Percentiles rank a stretch among this genome's conserved stretches.
Evolutionary conservation across 2,113 vertebrate species (phyloP).

Genomic region (Oriolus oriolus): DNA sequence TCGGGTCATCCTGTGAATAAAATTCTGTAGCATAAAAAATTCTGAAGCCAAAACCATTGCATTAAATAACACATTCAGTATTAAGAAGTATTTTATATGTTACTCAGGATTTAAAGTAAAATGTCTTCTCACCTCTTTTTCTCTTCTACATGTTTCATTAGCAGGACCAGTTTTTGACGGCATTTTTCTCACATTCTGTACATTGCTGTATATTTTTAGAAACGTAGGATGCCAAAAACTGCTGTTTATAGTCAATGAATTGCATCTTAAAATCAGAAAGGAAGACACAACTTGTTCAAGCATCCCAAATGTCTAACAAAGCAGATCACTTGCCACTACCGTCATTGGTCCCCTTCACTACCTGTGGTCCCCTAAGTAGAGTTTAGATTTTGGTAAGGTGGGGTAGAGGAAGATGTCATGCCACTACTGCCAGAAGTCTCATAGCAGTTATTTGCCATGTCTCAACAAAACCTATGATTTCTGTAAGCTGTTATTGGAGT

Average conservation of each 20-base stretch:
- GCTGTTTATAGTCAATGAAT: not conserved
- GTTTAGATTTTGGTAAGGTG: not conserved
- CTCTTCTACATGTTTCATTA: not conserved
- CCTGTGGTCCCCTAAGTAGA: not conserved
- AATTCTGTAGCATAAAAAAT: not conserved
- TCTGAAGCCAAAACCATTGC: not conserved
- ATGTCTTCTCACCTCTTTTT: not conserved
- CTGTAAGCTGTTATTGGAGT: not conserved
- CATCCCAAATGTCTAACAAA: not conserved
- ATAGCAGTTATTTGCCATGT: rapidly evolving
- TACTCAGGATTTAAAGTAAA: not conserved
- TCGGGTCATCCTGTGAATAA: not conserved
- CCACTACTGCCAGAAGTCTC: not conserved
- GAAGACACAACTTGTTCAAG: not conserved
- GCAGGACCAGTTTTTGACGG: not conserved
- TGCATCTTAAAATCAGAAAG: not conserved
- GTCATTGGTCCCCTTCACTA: not conserved
- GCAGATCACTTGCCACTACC: not conserved
- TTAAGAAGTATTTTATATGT: not conserved
- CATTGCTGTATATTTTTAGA: not conserved
- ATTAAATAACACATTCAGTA: not conserved
- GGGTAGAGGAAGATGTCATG: not conserved
- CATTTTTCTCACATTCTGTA: not conserved
- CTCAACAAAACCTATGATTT: not conserved
- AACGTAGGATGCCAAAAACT: not conserved